phyloP scores from a whole-genome alignment of 2,888 invertebrate genomes.

The Rotaria magnacalcarata region DNA sequence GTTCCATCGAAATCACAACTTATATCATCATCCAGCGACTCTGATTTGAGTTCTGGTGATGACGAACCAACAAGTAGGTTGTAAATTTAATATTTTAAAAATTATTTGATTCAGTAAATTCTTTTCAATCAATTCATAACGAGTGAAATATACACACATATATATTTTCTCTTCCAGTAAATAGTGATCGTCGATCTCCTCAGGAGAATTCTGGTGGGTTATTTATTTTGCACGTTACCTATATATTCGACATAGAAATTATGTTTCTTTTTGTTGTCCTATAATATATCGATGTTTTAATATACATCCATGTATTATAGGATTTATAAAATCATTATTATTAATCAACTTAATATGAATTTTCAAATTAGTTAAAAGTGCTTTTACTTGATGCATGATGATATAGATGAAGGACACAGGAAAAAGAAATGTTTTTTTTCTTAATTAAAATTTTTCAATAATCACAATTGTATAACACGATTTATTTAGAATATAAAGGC shows the following conservation, averaged over 20 bases:
- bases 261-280: too few species aligned
- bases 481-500: conserved; percentile 6
- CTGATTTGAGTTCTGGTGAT: background rate
- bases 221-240: background rate
- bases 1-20: conserved; percentile 27
- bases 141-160: too few species aligned
- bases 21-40: background rate
- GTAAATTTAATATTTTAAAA: background rate
- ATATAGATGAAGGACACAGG: too few species aligned
- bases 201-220: background rate
- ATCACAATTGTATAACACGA: background rate
- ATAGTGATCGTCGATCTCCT: background rate
- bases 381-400: too few species aligned
- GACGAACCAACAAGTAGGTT: background rate
- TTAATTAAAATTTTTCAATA: background rate
- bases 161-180: background rate
- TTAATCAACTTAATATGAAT: too few species aligned
- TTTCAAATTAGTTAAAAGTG: too few species aligned
- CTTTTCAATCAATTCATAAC: too few species aligned
- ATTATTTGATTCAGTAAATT: background rate
- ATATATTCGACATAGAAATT: too few species aligned
- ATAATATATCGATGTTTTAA: too few species aligned
- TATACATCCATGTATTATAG: too few species aligned
- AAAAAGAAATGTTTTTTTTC: too few species aligned
- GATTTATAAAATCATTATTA: too few species aligned